Evolutionary conservation across 2,113 vertebrate genomes (phyloP), one percentile per base, ranked within the genome.

Genomic region (Electrona antarctica): DNA sequence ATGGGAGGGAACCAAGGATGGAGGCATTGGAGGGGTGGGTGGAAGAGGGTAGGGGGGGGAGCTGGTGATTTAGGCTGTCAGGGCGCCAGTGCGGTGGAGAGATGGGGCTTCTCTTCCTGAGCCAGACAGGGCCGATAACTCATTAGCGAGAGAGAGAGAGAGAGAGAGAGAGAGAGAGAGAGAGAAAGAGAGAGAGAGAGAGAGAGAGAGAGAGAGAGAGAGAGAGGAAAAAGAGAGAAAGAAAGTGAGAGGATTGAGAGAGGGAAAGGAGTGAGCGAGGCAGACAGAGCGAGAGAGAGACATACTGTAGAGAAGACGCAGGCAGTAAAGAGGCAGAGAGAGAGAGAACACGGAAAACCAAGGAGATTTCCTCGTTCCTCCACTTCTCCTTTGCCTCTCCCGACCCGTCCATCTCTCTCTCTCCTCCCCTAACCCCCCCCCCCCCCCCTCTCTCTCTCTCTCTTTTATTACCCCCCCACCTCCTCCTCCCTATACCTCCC

Each of bases 41-140:
- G 47, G 46, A 7, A 58, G 10, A n/a, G 63, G 13, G 21, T 21
- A 58, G 10, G 47, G 63, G 13, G 68, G 57, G 66, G 59, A 54
- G 58, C 33, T 67, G 73, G 86, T 77, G 85, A 75, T 86, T 86
- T 84, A 85, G 80, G 60, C 85, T 88, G 86, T 90, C 86, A 86
- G 85, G 88, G 87, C 76, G 73, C 82, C 86, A 84, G 84, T 65
- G 79, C 78, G 79, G 79, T 83, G 73, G 69, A 88, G 81, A 85
- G 87, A 89, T 87, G 88, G 90, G 80, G 86, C 81, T 86, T 77
- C 73, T 88, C 80, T 85, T 85, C 80, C 86, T 81, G 85, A 89
- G 77, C 85, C 82, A 78, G 88, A 90, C 87, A 88, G 76, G 83
- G 79, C 85, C 84, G 86, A 90, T 91, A 90, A 89, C 85, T 90